phyloP scores from a whole-genome alignment of 2,888 invertebrate species.

The Mythimna vitellina region DNA sequence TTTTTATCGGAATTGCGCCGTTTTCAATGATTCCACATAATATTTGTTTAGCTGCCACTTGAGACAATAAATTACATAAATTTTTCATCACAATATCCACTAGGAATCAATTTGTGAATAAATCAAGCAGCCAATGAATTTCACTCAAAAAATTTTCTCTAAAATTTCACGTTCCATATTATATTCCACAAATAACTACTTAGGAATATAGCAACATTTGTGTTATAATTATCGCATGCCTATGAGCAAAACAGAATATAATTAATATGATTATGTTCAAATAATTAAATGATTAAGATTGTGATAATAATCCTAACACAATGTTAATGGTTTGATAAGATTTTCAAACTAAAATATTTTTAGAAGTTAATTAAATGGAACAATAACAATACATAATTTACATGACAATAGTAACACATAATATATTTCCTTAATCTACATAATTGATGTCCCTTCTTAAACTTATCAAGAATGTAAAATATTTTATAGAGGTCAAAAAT shows the following conservation, averaged over 20 bases:
- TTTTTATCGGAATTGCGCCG: too few species aligned
- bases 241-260: not conserved
- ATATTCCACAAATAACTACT: too few species aligned
- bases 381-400: slow-evolving; percentile 16
- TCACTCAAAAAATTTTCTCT: too few species aligned
- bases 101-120: too few species aligned
- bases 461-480: slow-evolving; percentile 24
- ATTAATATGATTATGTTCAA: slow-evolving; percentile 13
- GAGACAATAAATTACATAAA: too few species aligned
- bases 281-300: not conserved
- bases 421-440: slow-evolving; percentile 44
- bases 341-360: not conserved
- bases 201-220: too few species aligned
- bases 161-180: too few species aligned
- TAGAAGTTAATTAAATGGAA: slow-evolving; percentile 23
- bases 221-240: not conserved
- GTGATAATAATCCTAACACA: not conserved
- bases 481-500: slow-evolving; percentile 42
- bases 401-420: slow-evolving; percentile 10
- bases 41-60: too few species aligned
- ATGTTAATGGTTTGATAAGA: not conserved
- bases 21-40: too few species aligned
- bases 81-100: too few species aligned
- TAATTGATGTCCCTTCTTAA: slow-evolving; percentile 38
- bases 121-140: too few species aligned